phyloP scores from a whole-genome alignment of 1,140 invertebrate species.

The Tetraneura akinire region DNA sequence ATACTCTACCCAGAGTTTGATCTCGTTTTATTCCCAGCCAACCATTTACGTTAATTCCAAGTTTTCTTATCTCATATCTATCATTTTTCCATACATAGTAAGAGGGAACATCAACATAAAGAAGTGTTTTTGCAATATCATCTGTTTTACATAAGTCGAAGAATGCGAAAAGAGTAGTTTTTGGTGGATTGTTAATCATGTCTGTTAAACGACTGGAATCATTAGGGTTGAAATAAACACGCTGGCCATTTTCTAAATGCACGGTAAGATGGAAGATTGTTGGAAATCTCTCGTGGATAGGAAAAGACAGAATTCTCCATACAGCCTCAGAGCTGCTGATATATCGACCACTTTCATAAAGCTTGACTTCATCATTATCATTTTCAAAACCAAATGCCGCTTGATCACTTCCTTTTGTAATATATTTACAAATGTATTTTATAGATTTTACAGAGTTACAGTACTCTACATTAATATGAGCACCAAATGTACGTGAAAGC shows the following conservation, averaged over 20 bases:
- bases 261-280: not conserved
- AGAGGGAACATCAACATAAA: not conserved
- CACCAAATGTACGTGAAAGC: too few species aligned
- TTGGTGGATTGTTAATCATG: not conserved
- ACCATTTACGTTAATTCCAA: too few species aligned
- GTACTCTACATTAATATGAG: not conserved
- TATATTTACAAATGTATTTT: too few species aligned
- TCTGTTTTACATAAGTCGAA: not conserved
- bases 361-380: not conserved
- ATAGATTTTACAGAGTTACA: too few species aligned
- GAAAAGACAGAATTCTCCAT: not conserved
- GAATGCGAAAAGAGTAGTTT: not conserved
- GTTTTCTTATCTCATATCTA: too few species aligned
- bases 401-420: too few species aligned
- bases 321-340: not conserved
- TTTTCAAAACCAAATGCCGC: not conserved
- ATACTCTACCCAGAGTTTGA: slow-evolving; percentile 56
- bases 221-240: too few species aligned
- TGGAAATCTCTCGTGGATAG: not conserved
- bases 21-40: slow-evolving; percentile 52
- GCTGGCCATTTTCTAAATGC: too few species aligned
- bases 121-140: not conserved
- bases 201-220: too few species aligned
- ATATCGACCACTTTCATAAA: not conserved
- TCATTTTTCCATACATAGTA: too few species aligned